These are phyloP conservation scores for Epinotia demarniana DNA, from an alignment of 2,888 invertebrate species.

Conservation along the genomic window DNA sequence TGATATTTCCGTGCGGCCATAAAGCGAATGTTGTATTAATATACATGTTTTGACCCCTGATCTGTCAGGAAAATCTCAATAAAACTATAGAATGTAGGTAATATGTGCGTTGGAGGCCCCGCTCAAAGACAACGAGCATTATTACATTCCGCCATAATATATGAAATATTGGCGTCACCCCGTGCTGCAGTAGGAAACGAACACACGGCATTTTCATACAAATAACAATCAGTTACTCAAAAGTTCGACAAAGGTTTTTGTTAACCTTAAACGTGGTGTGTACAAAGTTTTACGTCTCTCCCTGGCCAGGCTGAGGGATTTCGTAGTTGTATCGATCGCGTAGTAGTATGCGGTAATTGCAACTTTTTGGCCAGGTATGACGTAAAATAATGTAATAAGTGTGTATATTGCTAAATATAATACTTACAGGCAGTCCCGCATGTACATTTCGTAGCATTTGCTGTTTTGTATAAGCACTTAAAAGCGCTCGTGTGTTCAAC, in stretches of 20 bases:
- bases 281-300: no score
- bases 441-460: background rate
- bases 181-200: background rate
- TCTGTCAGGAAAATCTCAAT: conserved; percentile 33
- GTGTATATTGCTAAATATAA: background rate
- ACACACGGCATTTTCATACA: background rate
- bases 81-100: conserved; percentile 41
- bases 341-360: no score
- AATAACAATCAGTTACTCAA: background rate
- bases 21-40: background rate
- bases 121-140: conserved; percentile 30
- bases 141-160: conserved; percentile 39
- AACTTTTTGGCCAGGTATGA: no score
- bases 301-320: no score
- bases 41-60: background rate
- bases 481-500: background rate
- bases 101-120: conserved; percentile 20
- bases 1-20: background rate
- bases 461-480: background rate
- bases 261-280: no score
- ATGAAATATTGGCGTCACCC: background rate
- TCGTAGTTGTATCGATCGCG: no score
- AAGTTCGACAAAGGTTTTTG: no score
- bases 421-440: background rate
- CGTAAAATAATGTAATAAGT: no score